A percentile compares a stretch with the other conserved stretches of the same genome.
Evolutionary conservation across 2,888 invertebrate species (phyloP).

Genomic region (Pristionchus fissidentatus): DNA sequence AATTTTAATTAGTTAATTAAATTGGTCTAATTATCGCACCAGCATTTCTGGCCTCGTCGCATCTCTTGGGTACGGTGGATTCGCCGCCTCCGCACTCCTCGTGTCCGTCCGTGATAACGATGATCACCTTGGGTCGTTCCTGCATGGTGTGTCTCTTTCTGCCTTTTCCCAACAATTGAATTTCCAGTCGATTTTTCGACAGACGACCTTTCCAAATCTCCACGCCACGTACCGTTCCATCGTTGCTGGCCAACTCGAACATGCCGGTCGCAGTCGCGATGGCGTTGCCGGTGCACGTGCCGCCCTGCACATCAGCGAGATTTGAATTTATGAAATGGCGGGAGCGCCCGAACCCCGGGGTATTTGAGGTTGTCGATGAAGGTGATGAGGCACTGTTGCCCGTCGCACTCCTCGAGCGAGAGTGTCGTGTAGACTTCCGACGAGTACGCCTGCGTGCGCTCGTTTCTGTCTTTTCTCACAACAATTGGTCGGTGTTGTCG

Average conservation of each 20-base stretch:
- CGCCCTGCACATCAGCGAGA: neutral
- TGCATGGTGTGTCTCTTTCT: neutral
- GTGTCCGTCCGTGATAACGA: constrained; percentile 37
- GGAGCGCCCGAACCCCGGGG: neutral
- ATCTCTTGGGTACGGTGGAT: neutral
- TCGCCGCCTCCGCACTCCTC: constrained; percentile 33
- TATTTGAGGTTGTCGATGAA: constrained; percentile 30
- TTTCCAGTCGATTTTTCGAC: neutral
- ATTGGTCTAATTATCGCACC: neutral
- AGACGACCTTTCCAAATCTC: neutral
- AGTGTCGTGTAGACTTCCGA: constrained; percentile 8
- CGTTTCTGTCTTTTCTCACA: neutral
- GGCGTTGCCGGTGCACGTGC: constrained; percentile 37
- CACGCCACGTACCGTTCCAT: constrained; percentile 11
- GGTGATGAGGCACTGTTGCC: constrained; percentile 12
- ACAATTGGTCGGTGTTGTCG: neutral
- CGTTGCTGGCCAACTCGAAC: neutral
- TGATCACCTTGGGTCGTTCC: constrained; percentile 30
- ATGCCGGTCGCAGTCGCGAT: constrained; percentile 24
- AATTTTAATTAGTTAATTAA: neutral
- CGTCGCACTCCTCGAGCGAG: constrained; percentile 15
- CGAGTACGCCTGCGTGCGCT: neutral
- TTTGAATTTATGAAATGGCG: too few species aligned
- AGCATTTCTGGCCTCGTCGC: neutral
- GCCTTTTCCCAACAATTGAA: neutral